A percentile compares a stretch with the other conserved stretches of the same genome.
Conservation (phyloP, 2,888 invertebrate genomes). For the Heteromurus nitidus region DNA sequence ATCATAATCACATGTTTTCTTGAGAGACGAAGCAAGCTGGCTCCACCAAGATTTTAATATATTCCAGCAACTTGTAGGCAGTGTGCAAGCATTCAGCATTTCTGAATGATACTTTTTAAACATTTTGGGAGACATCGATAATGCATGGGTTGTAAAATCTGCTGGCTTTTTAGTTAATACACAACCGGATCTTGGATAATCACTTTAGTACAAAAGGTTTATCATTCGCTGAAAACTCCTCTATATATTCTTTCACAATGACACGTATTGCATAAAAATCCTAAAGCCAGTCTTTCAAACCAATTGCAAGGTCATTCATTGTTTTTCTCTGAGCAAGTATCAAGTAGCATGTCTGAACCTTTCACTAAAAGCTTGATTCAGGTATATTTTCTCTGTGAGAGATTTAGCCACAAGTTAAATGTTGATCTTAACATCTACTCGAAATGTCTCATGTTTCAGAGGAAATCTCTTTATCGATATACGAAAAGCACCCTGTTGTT, state of each 20-base stretch:
- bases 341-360: too few species aligned
- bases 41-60: not conserved
- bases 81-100: not conserved
- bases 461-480: too few species aligned
- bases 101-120: not conserved
- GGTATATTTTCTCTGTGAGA: too few species aligned
- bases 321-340: not conserved
- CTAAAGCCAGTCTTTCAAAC: not conserved
- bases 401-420: too few species aligned
- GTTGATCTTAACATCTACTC: too few species aligned
- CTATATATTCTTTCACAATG: not conserved
- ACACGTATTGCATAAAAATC: not conserved
- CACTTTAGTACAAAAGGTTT: not conserved
- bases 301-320: slow-evolving; percentile 23
- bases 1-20: slow-evolving; percentile 14
- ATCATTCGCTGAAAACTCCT: too few species aligned
- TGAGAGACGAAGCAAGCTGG: not conserved
- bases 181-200: slow-evolving; percentile 10
- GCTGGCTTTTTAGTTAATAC: not conserved
- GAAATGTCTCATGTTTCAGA: too few species aligned
- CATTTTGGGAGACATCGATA: too few species aligned
- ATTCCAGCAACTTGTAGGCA: slow-evolving; percentile 24
- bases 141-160: too few species aligned
- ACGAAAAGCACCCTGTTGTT: too few species aligned
- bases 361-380: too few species aligned